Percentiles rank a stretch among this genome's conserved stretches.
These are phyloP conservation scores for Drosophila micromelanica DNA, from an alignment of 1,140 invertebrate species.

Conservation along the genomic window DNA sequence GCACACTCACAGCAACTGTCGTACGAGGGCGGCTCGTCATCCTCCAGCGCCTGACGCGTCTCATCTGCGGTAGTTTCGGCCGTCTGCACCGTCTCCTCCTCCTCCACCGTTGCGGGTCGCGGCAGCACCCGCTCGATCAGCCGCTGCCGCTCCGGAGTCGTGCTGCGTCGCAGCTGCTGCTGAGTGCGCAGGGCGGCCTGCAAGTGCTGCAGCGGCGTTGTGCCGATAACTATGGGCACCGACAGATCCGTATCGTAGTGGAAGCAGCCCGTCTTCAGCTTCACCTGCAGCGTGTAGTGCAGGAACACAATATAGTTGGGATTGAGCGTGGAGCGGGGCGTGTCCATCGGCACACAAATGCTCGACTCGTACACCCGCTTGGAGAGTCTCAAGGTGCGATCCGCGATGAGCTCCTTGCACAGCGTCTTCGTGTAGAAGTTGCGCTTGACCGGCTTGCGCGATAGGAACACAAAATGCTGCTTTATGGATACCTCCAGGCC, in stretches of 20 bases:
- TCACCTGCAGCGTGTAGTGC: slow-evolving; percentile 76
- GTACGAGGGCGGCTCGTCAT: slow-evolving; percentile 77
- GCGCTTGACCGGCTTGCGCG: slow-evolving; percentile 74
- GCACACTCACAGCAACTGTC: slow-evolving; percentile 75
- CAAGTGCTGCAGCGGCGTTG: slow-evolving; percentile 62
- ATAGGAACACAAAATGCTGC: slow-evolving; percentile 78
- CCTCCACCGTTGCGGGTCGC: slow-evolving; percentile 43
- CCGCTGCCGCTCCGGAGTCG: slow-evolving; percentile 65
- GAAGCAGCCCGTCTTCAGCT: slow-evolving; percentile 74
- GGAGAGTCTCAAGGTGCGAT: slow-evolving; percentile 69
- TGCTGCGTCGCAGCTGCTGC: slow-evolving; percentile 47
- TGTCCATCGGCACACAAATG: slow-evolving; percentile 72
- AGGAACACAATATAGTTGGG: slow-evolving; percentile 80
- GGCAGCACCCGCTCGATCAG: slow-evolving; percentile 69
- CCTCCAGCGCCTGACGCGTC: slow-evolving; percentile 52
- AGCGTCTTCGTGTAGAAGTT: slow-evolving; percentile 77
- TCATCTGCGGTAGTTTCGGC: slow-evolving; percentile 35
- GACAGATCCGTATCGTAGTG: slow-evolving; percentile 81
- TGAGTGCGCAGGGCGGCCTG: slow-evolving; percentile 43
- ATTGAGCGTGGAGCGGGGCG: slow-evolving; percentile 75
- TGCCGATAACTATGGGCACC: slow-evolving; percentile 71
- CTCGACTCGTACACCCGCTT: slow-evolving; percentile 73
- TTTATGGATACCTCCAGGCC: slow-evolving; percentile 73
- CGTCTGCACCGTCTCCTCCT: slow-evolving; percentile 52
- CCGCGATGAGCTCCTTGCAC: slow-evolving; percentile 60